phyloP scores from a whole-genome alignment of 2,113 vertebrate species.

The Scolopax mira region DNA sequence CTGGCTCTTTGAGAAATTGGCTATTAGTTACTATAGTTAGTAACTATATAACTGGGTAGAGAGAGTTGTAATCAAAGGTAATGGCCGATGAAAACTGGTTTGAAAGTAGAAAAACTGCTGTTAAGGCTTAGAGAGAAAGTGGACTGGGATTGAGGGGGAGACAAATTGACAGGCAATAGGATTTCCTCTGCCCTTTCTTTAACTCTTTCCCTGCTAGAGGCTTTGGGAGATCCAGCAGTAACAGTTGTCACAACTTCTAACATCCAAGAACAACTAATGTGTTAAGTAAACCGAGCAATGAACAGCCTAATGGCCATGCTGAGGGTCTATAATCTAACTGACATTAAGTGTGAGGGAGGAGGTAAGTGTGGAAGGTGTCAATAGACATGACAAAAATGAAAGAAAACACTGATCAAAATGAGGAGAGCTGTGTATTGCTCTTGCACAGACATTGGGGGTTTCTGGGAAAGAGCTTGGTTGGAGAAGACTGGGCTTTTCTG shows the following conservation, averaged over 20 bases:
- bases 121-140: conserved; percentile 1
- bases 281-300: neutral
- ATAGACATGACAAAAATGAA: neutral
- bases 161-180: neutral
- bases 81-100: conserved; percentile 59
- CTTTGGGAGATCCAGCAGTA: neutral
- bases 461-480: neutral
- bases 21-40: conserved; percentile 40
- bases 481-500: neutral
- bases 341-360: neutral
- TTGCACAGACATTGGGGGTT: neutral
- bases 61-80: conserved; percentile 56
- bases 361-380: neutral
- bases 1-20: conserved; percentile 16
- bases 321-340: neutral
- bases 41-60: conserved; percentile 31
- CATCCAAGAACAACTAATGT: neutral
- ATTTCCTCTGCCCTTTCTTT: conserved; percentile 2
- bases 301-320: neutral
- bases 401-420: neutral
- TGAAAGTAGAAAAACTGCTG: conserved; percentile 28
- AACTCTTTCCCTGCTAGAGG: neutral
- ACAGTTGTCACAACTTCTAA: neutral
- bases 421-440: neutral
- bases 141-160: conserved; percentile 4